Percentiles rank a stretch among this genome's conserved stretches.
Conservation (phyloP, 92 coral and sea anemone genomes). For the Scolanthus callimorphus region DNA sequence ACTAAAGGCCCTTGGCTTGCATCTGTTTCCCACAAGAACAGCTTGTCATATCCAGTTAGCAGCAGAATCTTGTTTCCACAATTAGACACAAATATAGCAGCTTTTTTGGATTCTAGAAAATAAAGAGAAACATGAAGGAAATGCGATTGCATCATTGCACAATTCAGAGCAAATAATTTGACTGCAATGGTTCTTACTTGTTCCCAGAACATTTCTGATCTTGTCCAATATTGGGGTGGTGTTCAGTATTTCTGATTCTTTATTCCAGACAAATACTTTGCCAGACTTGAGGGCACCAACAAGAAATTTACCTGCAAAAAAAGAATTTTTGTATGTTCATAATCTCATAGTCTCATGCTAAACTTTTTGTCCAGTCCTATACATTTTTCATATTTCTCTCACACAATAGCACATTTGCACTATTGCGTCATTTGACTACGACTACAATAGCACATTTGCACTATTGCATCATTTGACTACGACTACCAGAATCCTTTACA, state of each 20-base stretch:
- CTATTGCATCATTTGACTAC: too few relatives aligned
- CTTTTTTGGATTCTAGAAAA: conserved; percentile 47
- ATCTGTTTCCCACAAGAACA: conserved; percentile 91
- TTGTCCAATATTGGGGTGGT: conserved; percentile 75
- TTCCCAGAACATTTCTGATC: conserved; percentile 68
- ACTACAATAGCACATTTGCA: too few relatives aligned
- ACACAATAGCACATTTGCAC: too few relatives aligned
- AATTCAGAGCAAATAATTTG: neutral
- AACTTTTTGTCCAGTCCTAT: too few relatives aligned
- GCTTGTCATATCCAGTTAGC: conserved; percentile 62
- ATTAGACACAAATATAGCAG: conserved; percentile 69
- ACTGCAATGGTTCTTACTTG: conserved; percentile 31
- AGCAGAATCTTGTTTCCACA: conserved; percentile 77
- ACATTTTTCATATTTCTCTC: too few relatives aligned
- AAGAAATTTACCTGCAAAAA: conserved; percentile 85
- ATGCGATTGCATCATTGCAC: too few relatives aligned
- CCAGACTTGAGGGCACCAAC: conserved; percentile 90
- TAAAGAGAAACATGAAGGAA: too few relatives aligned
- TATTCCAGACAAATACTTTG: conserved; percentile 87
- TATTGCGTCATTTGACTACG: too few relatives aligned
- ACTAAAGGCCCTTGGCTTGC: conserved; percentile 15
- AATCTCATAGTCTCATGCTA: too few relatives aligned
- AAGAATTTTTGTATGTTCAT: too few relatives aligned
- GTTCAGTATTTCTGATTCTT: conserved; percentile 55
- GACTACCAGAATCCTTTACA: too few relatives aligned